A percentile compares a stretch with the other conserved stretches of the same genome.
Conservation (phyloP, 1,140 invertebrate genomes). For the Penaeus japonicus region DNA sequence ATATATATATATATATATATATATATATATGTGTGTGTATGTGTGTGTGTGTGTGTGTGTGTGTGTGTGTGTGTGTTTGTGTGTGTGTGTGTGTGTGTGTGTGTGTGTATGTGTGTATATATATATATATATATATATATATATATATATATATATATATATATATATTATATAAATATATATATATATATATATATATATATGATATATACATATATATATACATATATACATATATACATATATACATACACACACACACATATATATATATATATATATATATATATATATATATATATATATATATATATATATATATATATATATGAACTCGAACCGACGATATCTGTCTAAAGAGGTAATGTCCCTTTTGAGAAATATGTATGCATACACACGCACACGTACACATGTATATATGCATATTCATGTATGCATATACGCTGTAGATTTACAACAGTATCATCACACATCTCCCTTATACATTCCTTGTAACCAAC, state of each 20-base stretch:
- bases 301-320: neutral
- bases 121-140: neutral
- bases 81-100: no score
- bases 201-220: neutral
- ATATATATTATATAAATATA: neutral
- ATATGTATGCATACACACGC: neutral
- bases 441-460: no score
- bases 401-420: neutral
- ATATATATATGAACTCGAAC: neutral
- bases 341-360: no score
- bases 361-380: no score
- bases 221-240: neutral
- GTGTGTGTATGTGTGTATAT: no score
- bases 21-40: neutral
- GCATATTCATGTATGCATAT: neutral
- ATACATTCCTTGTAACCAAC: no score
- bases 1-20: neutral
- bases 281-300: neutral
- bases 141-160: constrained; percentile 1
- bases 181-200: neutral
- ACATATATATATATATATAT: neutral
- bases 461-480: no score
- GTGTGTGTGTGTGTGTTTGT: no score
- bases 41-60: no score
- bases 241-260: no score